phyloP scores from a whole-genome alignment of 1,140 invertebrate species.

The Trichonephila clavipes region DNA sequence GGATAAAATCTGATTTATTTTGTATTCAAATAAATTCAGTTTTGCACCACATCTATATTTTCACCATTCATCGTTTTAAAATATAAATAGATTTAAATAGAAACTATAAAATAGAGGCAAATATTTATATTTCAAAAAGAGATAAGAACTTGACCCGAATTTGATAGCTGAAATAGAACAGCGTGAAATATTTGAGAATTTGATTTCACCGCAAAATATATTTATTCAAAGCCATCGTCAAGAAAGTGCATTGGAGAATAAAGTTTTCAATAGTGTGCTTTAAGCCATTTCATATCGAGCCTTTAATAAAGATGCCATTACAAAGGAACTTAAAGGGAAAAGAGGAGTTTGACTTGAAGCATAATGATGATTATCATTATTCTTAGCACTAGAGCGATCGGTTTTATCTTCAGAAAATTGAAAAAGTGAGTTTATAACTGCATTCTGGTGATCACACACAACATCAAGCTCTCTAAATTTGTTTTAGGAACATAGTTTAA shows the following conservation, averaged over 20 bases:
- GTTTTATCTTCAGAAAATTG: no score
- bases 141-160: background rate
- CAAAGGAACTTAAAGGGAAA: background rate
- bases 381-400: background rate
- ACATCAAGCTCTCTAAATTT: background rate
- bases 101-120: background rate
- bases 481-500: background rate
- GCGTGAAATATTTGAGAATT: background rate
- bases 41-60: background rate
- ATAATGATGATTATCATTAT: slow-evolving; percentile 27
- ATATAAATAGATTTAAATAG: background rate
- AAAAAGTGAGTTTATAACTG: background rate
- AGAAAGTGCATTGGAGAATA: background rate
- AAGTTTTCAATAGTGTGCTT: background rate
- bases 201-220: background rate
- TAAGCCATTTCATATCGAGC: background rate
- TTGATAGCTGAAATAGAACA: background rate
- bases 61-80: background rate
- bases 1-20: background rate
- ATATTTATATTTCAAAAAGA: background rate
- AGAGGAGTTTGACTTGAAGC: background rate
- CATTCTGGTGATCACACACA: background rate
- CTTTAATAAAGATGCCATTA: background rate
- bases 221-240: background rate
- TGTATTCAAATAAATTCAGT: no score